phyloP scores from a whole-genome alignment of 2,113 vertebrate species.

The Pygoscelis adeliae region DNA sequence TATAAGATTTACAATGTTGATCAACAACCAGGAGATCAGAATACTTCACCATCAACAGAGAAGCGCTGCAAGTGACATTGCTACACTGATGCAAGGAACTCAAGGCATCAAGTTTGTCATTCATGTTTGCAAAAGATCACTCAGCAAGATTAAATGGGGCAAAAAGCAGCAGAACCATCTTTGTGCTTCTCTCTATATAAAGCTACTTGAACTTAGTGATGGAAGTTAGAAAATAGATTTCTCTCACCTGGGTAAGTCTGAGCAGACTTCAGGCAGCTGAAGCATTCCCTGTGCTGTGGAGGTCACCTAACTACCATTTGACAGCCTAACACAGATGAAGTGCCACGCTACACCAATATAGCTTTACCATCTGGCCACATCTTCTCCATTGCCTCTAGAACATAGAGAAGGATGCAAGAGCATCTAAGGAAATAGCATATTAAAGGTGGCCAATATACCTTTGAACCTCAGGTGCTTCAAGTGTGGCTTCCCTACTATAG shows the following conservation, averaged over 20 bases:
- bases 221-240: not conserved
- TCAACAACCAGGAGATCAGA: not conserved
- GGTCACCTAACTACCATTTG: not conserved
- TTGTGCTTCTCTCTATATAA: not conserved
- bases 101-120: not conserved
- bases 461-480: not conserved
- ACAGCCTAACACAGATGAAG: not conserved
- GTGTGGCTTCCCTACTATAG: not conserved
- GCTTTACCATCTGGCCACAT: not conserved
- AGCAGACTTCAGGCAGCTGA: not conserved
- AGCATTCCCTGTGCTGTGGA: not conserved
- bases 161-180: not conserved
- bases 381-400: not conserved
- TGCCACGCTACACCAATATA: not conserved
- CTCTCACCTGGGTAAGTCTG: not conserved
- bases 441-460: not conserved
- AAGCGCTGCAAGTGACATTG: not conserved
- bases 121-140: not conserved
- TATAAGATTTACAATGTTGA: not conserved
- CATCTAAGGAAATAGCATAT: not conserved
- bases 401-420: not conserved
- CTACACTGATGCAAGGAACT: not conserved
- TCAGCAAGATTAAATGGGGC: not conserved
- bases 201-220: not conserved
- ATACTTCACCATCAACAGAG: not conserved